These are phyloP conservation scores for Crotalus helleri DNA, from an alignment of 2,113 vertebrate genomes.

Conservation along the genomic window DNA sequence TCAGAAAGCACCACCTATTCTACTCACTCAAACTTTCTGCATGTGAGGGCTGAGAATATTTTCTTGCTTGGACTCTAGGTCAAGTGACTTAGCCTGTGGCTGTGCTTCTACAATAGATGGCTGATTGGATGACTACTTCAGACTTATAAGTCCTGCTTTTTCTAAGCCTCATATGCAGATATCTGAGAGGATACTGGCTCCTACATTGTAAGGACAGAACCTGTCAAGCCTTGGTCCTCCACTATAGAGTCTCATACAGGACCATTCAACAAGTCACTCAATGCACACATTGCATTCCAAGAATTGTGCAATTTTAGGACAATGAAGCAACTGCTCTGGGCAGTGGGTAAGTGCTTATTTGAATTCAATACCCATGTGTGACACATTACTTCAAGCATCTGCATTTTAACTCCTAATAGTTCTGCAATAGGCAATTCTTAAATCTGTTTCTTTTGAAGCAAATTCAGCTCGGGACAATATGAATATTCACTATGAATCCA, in stretches of 20 bases:
- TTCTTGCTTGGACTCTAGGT: neutral
- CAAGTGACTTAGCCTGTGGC: neutral
- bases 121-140: neutral
- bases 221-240: neutral
- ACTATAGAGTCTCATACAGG: neutral
- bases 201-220: neutral
- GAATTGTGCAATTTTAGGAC: neutral
- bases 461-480: neutral
- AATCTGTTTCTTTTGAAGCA: neutral
- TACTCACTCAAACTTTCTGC: neutral
- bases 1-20: neutral
- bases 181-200: too few relatives aligned
- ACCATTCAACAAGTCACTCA: neutral
- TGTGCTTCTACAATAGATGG: neutral
- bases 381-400: neutral
- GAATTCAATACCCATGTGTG: neutral
- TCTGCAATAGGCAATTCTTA: neutral
- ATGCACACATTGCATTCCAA: neutral
- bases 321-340: neutral
- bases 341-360: neutral
- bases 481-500: neutral
- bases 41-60: neutral
- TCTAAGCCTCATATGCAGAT: neutral
- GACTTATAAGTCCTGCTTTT: neutral
- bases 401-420: neutral